Percentiles rank a stretch among this genome's conserved stretches.
Conservation (phyloP, 2,888 invertebrate genomes). For the Leucoptera coffeella region DNA sequence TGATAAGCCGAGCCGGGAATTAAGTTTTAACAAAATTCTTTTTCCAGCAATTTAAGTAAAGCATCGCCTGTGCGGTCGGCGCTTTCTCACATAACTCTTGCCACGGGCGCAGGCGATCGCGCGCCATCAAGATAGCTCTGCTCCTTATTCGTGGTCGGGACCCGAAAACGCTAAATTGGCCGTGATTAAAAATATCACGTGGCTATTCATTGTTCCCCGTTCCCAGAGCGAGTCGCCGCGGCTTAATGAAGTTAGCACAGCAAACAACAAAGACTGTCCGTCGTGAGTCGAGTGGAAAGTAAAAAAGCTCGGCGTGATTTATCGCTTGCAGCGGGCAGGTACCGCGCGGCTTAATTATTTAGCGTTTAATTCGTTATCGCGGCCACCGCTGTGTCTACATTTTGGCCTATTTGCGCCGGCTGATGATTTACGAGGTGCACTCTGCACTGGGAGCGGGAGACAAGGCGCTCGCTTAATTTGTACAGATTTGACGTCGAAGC, state of each 20-base stretch:
- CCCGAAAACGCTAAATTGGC: conserved; percentile 30
- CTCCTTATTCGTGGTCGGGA: conserved; percentile 15
- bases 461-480: conserved; percentile 15
- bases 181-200: conserved; percentile 22
- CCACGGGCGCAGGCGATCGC: conserved; percentile 15
- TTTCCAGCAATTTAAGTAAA: too few species aligned
- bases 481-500: conserved; percentile 7
- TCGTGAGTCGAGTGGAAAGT: conserved; percentile 42
- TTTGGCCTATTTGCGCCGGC: conserved; percentile 39
- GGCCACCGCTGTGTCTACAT: conserved; percentile 29
- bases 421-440: conserved; percentile 32
- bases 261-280: conserved; percentile 25
- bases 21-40: too few species aligned
- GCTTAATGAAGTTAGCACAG: conserved; percentile 32
- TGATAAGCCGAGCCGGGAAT: too few species aligned
- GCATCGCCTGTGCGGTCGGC: conserved; percentile 11
- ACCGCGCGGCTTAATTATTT: conserved; percentile 39
- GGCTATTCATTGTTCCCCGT: conserved; percentile 26
- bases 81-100: conserved; percentile 35
- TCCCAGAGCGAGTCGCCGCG: conserved; percentile 14
- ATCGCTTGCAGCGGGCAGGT: conserved; percentile 19
- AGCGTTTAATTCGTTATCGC: conserved; percentile 49
- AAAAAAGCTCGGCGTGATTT: conserved; percentile 39
- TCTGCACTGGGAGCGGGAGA: conserved; percentile 11
- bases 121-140: conserved; percentile 19